phyloP scores from a whole-genome alignment of 1,140 invertebrate species.

The Drosophila burlai region DNA sequence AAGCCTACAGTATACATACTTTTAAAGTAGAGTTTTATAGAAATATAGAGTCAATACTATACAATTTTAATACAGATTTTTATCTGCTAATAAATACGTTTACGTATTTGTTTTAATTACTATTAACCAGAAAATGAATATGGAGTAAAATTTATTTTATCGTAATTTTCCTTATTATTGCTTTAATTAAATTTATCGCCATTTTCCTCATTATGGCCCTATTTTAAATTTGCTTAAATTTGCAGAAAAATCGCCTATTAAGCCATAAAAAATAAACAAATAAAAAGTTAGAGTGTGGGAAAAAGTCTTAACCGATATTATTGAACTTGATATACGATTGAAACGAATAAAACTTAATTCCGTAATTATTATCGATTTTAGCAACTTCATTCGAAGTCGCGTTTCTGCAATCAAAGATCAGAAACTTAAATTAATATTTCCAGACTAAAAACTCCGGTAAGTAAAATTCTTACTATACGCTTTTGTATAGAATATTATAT shows the following conservation, averaged over 20 bases:
- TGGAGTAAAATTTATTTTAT: too few relatives aligned
- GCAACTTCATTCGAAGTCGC: conserved; percentile 23
- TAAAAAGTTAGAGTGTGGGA: neutral
- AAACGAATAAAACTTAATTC: neutral
- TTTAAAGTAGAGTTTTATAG: neutral
- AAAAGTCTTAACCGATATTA: neutral
- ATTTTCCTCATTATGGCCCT: neutral
- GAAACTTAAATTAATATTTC: neutral
- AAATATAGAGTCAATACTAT: neutral
- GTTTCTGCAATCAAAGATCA: conserved; percentile 9
- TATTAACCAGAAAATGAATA: too few relatives aligned
- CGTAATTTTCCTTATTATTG: too few relatives aligned
- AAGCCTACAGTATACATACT: neutral
- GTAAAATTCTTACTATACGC: neutral
- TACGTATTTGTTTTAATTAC: too few relatives aligned
- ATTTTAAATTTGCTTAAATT: neutral
- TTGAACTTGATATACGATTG: neutral
- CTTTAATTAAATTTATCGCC: too few relatives aligned
- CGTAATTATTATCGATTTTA: conserved; percentile 10
- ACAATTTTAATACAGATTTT: neutral
- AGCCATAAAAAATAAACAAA: neutral
- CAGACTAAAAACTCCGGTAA: conserved; percentile 18
- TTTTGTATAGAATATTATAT: too few relatives aligned
- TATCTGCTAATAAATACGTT: too few relatives aligned
- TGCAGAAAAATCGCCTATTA: neutral